Evolutionary conservation across 2,888 invertebrate species (phyloP).

Genomic region (Tetanocera ferruginea): DNA sequence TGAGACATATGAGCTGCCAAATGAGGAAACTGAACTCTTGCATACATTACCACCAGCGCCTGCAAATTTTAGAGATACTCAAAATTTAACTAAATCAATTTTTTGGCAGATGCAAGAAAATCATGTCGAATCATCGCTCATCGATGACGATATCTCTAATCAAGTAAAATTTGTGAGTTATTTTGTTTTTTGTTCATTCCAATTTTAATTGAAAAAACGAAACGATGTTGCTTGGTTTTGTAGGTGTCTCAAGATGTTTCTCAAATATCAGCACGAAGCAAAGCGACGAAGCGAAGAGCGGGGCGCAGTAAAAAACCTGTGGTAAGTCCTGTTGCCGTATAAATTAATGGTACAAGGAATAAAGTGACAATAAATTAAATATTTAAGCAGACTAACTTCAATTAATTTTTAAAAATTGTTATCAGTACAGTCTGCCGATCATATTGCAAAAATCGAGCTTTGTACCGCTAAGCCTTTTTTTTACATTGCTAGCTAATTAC

Average conservation of each 20-base stretch:
- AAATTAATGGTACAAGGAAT: no score
- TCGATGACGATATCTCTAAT: constrained; percentile 42
- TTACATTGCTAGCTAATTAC: no score
- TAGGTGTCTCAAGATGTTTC: neutral
- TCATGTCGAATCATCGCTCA: constrained; percentile 25
- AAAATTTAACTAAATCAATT: neutral
- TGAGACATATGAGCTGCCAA: neutral
- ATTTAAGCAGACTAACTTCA: no score
- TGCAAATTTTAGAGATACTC: constrained; percentile 42
- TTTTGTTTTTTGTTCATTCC: neutral
- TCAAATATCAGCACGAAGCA: neutral
- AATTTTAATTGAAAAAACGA: neutral
- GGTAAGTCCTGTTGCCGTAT: no score
- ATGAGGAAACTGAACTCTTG: neutral
- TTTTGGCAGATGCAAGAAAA: neutral
- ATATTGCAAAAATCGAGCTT: no score
- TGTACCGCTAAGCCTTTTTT: no score
- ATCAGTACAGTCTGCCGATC: no score
- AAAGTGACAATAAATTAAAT: no score
- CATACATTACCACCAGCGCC: constrained; percentile 39
- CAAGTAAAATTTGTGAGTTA: constrained; percentile 41
- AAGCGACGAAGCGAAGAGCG: neutral
- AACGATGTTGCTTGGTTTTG: neutral
- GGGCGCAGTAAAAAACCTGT: neutral
- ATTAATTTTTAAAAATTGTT: no score